Conservation (phyloP, 2,888 invertebrate species). For the Amblyjoppa fuscipennis region DNA sequence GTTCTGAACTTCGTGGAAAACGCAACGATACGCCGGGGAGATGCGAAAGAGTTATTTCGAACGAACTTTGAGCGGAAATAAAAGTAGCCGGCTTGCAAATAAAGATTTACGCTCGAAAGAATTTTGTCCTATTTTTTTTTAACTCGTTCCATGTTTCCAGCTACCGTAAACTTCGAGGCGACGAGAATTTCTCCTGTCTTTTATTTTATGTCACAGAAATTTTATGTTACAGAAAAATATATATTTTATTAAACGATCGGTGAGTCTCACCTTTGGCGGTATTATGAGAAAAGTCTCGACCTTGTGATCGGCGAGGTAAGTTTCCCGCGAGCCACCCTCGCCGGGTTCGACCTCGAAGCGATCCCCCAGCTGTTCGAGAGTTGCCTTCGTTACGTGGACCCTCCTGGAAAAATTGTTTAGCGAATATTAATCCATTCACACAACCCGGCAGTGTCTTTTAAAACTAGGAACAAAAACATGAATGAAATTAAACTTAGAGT, state of each 20-base stretch:
- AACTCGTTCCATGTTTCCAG: not conserved
- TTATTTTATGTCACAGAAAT: not conserved
- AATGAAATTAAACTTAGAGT: not conserved
- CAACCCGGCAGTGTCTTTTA: not conserved
- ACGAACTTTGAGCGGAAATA: conserved; percentile 28
- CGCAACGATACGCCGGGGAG: conserved; percentile 29
- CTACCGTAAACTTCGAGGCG: not conserved
- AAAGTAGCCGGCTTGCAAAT: conserved; percentile 25
- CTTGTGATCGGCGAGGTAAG: conserved; percentile 95
- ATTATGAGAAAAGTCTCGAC: conserved; percentile 95
- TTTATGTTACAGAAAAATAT: not conserved
- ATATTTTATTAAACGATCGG: conserved; percentile 7
- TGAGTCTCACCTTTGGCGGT: conserved; percentile 90
- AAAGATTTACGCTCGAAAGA: not conserved
- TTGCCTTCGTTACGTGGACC: conserved; percentile 95
- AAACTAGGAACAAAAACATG: not conserved
- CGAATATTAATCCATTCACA: not conserved
- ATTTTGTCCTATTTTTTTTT: not conserved
- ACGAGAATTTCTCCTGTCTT: not conserved
- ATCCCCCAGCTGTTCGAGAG: conserved; percentile 92
- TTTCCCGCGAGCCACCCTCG: conserved; percentile 92
- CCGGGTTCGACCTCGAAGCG: conserved; percentile 95
- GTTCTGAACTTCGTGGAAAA: conserved; percentile 30
- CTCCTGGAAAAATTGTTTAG: conserved; percentile 87
- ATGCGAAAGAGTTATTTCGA: conserved; percentile 29